These are phyloP conservation scores for Orientallactaga sibirica DNA, from an alignment of 2,797 vertebrate species.

Conservation along the genomic window DNA sequence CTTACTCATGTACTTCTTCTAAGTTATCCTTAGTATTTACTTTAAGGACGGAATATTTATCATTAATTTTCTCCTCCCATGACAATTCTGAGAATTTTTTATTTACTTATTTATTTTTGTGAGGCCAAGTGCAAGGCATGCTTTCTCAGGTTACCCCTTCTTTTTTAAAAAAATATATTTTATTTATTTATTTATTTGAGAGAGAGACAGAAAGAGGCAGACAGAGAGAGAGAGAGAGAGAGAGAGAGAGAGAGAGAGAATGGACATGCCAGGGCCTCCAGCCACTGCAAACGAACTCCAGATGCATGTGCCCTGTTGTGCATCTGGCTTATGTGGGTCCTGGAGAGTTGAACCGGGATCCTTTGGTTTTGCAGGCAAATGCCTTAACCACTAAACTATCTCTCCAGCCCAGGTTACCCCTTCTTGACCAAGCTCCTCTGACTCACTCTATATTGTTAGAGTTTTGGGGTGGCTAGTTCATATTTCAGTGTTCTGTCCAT, in stretches of 20 bases:
- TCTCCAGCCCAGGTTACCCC: neutral
- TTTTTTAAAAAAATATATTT: neutral
- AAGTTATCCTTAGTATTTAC: neutral
- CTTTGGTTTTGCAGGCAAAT: no score
- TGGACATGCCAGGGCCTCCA: no score
- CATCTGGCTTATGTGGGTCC: no score
- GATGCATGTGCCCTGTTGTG: no score
- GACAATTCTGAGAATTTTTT: neutral
- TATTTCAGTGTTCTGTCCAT: neutral
- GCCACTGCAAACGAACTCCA: no score
- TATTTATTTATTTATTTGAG: no score
- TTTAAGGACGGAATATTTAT: slow-evolving; percentile 2
- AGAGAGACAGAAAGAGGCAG: no score
- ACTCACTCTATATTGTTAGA: neutral
- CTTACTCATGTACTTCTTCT: slow-evolving; percentile 11
- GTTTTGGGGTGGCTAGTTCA: neutral
- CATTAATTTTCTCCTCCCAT: neutral
- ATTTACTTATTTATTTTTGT: neutral
- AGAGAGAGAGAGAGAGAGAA: no score
- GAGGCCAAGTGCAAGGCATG: neutral
- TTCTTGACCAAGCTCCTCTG: slow-evolving; percentile 15
- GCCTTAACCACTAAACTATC: no score
- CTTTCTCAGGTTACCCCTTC: slow-evolving; percentile 1
- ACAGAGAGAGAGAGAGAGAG: no score
- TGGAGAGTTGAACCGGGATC: no score